Conservation (phyloP, 2,888 invertebrate species). For the Andrena chrysosceles region DNA sequence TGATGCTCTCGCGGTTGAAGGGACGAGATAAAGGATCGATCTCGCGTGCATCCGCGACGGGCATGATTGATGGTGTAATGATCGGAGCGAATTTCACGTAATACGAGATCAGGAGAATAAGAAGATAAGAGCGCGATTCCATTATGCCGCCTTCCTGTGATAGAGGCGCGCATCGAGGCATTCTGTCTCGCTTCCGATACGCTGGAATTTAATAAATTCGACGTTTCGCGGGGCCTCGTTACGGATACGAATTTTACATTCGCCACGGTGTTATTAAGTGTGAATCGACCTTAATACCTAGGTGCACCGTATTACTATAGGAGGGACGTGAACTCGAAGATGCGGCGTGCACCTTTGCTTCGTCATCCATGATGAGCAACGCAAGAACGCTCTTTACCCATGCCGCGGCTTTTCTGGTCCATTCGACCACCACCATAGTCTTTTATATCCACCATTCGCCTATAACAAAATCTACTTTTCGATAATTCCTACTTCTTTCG, state of each 20-base stretch:
- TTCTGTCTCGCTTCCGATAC: slow-evolving; percentile 49
- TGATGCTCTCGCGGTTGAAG: neutral
- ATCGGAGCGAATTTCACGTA: slow-evolving; percentile 63
- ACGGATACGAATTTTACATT: slow-evolving; percentile 64
- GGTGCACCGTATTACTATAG: slow-evolving; percentile 63
- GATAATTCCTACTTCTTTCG: neutral
- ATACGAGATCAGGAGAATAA: slow-evolving; percentile 59
- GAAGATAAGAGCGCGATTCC: slow-evolving; percentile 49
- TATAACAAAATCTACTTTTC: neutral
- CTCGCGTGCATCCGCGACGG: slow-evolving; percentile 34
- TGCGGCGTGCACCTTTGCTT: slow-evolving; percentile 73
- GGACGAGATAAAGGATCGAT: slow-evolving; percentile 23
- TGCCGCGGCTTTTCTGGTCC: slow-evolving; percentile 66
- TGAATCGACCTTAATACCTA: slow-evolving; percentile 70
- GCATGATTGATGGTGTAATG: slow-evolving; percentile 69
- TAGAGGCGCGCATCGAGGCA: neutral
- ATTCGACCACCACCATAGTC: slow-evolving; percentile 64
- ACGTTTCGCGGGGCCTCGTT: slow-evolving; percentile 54
- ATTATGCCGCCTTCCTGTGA: slow-evolving; percentile 33
- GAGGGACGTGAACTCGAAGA: slow-evolving; percentile 63
- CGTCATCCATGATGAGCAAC: slow-evolving; percentile 77
- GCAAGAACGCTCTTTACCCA: slow-evolving; percentile 75
- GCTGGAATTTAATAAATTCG: slow-evolving; percentile 61
- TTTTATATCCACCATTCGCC: neutral
- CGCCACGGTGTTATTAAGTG: slow-evolving; percentile 62